These are phyloP conservation scores for Speoplatyrhinus poulsoni DNA, from an alignment of 2,113 vertebrate species.

Conservation along the genomic window DNA sequence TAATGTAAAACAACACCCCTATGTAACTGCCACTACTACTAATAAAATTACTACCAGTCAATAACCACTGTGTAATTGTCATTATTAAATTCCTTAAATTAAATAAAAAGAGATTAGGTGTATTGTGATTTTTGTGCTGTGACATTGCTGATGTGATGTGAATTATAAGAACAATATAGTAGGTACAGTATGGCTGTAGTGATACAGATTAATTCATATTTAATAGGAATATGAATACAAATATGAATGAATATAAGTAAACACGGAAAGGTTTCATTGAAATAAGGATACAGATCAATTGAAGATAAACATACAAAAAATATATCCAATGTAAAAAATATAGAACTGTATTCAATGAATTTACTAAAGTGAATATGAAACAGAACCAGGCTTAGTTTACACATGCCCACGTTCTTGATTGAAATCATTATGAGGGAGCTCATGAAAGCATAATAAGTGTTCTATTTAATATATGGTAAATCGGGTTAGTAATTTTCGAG, in stretches of 20 bases:
- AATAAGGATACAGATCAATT: too few species aligned
- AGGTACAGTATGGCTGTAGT: too few species aligned
- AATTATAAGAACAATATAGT: constrained; percentile 22
- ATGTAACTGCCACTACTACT: too few species aligned
- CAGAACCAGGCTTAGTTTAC: constrained; percentile 6
- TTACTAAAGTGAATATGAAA: neutral
- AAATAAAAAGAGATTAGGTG: neutral
- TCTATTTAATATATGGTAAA: constrained; percentile 46
- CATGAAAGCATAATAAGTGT: constrained; percentile 39
- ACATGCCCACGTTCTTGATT: constrained; percentile 13
- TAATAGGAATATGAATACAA: too few species aligned
- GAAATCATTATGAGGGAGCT: constrained; percentile 13
- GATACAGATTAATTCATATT: too few species aligned
- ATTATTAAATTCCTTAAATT: constrained; percentile 1
- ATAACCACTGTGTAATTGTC: constrained; percentile 18
- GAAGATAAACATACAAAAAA: too few species aligned
- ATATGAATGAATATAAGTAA: too few species aligned
- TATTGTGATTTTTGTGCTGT: constrained; percentile 15
- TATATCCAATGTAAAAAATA: too few species aligned
- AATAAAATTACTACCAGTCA: neutral
- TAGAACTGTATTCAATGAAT: neutral
- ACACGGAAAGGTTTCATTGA: too few species aligned
- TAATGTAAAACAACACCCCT: neutral
- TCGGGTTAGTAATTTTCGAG: too few species aligned
- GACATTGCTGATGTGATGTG: constrained; percentile 27